Evolutionary conservation across 2,797 vertebrate genomes (phyloP).

Genomic region (Rhynchonycteris naso): DNA sequence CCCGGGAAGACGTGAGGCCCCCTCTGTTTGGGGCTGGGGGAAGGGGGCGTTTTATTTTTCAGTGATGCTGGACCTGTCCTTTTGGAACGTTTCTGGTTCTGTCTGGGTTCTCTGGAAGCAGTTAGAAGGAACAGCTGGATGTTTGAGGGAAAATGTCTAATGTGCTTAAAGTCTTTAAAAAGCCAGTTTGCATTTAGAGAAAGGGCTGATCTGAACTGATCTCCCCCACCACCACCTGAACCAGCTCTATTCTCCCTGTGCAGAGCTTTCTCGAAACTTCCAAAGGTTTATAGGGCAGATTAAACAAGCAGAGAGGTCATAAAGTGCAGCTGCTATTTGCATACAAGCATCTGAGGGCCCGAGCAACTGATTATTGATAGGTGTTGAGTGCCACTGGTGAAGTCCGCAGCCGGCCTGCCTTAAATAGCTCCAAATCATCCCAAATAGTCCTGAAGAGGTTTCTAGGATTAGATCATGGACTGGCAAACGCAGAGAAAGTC

Average conservation of each 20-base stretch:
- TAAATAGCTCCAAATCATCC: conserved; percentile 71
- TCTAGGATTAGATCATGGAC: conserved; percentile 81
- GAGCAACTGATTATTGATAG: conserved; percentile 47
- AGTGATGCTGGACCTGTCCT: conserved; percentile 83
- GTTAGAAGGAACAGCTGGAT: conserved; percentile 85
- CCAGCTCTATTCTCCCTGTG: neutral
- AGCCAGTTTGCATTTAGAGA: conserved; percentile 71
- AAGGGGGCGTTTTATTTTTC: conserved; percentile 7
- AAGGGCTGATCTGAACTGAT: conserved; percentile 68
- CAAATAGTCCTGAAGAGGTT: conserved; percentile 71
- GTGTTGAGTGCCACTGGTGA: conserved; percentile 39
- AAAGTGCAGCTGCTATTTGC: conserved; percentile 62
- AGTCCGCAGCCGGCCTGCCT: conserved; percentile 46
- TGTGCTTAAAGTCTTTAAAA: conserved; percentile 81
- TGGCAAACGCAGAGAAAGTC: conserved; percentile 74
- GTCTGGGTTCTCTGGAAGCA: conserved; percentile 81
- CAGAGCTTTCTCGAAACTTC: conserved; percentile 60
- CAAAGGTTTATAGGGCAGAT: conserved; percentile 5
- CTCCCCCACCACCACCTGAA: conserved; percentile 14
- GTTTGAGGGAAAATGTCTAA: conserved; percentile 81
- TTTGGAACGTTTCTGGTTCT: conserved; percentile 85
- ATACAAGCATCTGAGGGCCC: conserved; percentile 48
- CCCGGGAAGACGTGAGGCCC: conserved; percentile 80
- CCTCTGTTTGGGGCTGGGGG: neutral
- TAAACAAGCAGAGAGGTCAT: conserved; percentile 28